Base-by-base conservation (phyloP, 2,888 invertebrate species). In the Xestia sexstrigata region DNA sequence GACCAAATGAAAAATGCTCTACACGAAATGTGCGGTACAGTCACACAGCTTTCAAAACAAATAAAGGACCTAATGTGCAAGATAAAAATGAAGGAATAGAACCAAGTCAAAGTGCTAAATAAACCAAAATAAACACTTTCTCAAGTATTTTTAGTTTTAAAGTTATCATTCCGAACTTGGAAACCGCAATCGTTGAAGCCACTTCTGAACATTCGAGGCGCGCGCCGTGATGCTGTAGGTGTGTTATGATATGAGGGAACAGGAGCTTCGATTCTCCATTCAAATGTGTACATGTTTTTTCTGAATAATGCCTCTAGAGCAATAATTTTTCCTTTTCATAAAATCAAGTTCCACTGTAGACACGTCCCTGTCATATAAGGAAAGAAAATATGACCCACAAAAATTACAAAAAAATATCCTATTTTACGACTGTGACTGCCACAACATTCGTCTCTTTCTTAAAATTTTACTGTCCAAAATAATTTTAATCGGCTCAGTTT, bases 21-120 rank as follows among this genome's bases (percentile, higher is more conserved):
- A 7, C 72, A 80, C 42, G 84, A 84, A 47, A 86, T 84, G 87
- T 70, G 74, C n/a, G 49, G 68, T 0, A 84, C 84, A 0, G 80
- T 86, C 0, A 84, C 80, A 11, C 47, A 70, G 11, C 67, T 86
- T 17, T 74, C 84, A 1, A 0, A 42, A n/a, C 84, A 84, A 60
- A 47, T 84, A 9, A 49, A 30, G 23, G 76, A 86, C 0, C 66
- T 84, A 4, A 74, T 84, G 60, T 35, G 58, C n/a, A 86, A 74
- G 74, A 26, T 84, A 35, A 52, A 81, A 30, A 47, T 47, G 15
- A n/a, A n/a, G 17, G 39, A 49, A 42, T 13, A 8, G n/a, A 26
- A 52, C 15, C 17, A 45, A 35, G 6, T 4, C 45, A 23, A 13
- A 26, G n/a, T 30, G 17, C 26, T 5, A 35, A 17, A 26, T 17